These are phyloP conservation scores for Metallyticus violacea DNA, from an alignment of 2,888 invertebrate species.

Conservation along the genomic window DNA sequence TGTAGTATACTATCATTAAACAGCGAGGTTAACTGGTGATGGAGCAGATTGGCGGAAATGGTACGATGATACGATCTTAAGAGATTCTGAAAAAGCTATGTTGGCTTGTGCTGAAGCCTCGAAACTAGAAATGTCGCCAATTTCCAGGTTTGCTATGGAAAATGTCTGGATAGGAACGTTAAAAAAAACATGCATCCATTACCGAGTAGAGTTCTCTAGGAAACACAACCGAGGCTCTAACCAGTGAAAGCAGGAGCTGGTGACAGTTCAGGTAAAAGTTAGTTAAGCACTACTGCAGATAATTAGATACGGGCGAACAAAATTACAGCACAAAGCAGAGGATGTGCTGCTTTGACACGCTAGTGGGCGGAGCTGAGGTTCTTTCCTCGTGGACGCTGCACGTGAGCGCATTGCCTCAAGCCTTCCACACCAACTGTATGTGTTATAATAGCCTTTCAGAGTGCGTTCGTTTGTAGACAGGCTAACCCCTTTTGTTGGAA, in stretches of 20 bases:
- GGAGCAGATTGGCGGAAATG: too few species aligned
- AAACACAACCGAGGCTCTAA: neutral
- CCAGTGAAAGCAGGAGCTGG: neutral
- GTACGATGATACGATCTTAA: too few species aligned
- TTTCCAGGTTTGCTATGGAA: neutral
- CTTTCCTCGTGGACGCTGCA: neutral
- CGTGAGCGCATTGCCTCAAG: neutral
- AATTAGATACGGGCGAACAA: neutral
- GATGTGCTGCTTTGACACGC: neutral
- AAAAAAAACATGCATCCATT: neutral
- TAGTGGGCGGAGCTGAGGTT: neutral
- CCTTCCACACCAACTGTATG: neutral
- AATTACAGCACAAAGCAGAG: neutral
- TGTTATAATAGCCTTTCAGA: neutral
- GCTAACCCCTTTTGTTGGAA: too few species aligned
- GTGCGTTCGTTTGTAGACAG: neutral
- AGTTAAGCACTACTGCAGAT: neutral
- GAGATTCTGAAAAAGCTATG: too few species aligned
- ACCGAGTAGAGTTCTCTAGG: too few species aligned
- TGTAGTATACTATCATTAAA: too few species aligned
- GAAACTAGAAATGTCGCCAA: neutral
- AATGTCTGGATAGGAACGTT: neutral
- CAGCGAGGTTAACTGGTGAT: too few species aligned
- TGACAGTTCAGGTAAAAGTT: neutral
- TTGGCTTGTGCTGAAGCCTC: too few species aligned